Evolutionary conservation across 2,888 invertebrate species (phyloP).

Genomic region (Electrophaes corylata): DNA sequence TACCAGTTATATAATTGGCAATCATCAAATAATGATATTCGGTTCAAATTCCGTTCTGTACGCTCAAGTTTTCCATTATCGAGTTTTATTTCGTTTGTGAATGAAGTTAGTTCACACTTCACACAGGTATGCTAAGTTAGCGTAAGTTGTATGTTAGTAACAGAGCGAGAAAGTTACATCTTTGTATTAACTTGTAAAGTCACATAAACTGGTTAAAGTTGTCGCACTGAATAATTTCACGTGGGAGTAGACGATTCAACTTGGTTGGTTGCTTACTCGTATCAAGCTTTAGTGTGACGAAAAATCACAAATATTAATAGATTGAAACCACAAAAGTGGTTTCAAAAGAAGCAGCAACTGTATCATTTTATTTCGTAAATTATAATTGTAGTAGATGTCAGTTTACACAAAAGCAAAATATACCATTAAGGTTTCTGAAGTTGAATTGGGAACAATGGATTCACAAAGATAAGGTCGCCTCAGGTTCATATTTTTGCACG

Average conservation of each 20-base stretch:
- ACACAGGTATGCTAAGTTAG: constrained; percentile 40
- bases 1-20: too few relatives aligned
- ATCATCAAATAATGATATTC: too few relatives aligned
- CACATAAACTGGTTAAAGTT: constrained; percentile 53
- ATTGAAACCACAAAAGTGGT: background rate
- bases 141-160: constrained; percentile 41
- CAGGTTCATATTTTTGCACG: too few relatives aligned
- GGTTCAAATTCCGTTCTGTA: background rate
- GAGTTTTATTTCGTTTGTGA: constrained; percentile 26
- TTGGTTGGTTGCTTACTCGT: constrained; percentile 21
- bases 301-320: background rate
- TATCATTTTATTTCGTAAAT: too few relatives aligned
- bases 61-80: background rate
- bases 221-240: constrained; percentile 47
- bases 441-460: too few relatives aligned
- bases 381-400: too few relatives aligned
- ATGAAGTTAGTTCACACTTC: constrained; percentile 34
- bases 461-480: too few relatives aligned
- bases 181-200: constrained; percentile 53
- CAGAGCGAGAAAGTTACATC: constrained; percentile 47
- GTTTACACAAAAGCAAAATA: too few relatives aligned
- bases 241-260: constrained; percentile 13
- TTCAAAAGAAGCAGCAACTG: too few relatives aligned
- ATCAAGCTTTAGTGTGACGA: background rate
- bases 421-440: too few relatives aligned